A percentile compares a stretch with the other conserved stretches of the same genome.
phyloP scores from a whole-genome alignment of 2,888 invertebrate species.

The Dryomyza anilis region DNA sequence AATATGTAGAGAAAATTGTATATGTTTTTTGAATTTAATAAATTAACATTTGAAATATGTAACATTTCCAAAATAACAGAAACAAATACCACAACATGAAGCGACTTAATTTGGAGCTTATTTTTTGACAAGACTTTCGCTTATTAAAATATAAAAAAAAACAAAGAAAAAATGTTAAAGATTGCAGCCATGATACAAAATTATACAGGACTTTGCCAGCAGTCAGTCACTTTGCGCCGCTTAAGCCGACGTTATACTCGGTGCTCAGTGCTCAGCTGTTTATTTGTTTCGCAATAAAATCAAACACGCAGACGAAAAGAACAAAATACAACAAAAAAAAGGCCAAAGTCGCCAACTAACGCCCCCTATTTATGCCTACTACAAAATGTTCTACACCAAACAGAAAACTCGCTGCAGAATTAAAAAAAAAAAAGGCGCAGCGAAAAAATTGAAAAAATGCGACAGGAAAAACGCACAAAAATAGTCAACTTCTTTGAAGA shows the following conservation, averaged over 20 bases:
- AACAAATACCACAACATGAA: too few relatives aligned
- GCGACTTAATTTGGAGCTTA: too few relatives aligned
- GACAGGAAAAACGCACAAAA: neutral
- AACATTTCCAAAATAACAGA: too few relatives aligned
- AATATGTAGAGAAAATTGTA: too few relatives aligned
- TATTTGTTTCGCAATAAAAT: conserved; percentile 26
- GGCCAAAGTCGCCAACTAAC: neutral
- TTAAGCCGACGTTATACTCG: neutral
- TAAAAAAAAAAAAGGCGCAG: neutral
- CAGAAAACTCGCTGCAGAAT: too few relatives aligned
- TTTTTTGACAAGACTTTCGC: too few relatives aligned
- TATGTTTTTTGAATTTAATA: too few relatives aligned
- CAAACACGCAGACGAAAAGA: conserved; percentile 10
- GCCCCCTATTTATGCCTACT: neutral
- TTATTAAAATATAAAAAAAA: too few relatives aligned
- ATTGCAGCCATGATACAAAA: too few relatives aligned
- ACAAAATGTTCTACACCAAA: neutral
- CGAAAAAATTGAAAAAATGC: neutral
- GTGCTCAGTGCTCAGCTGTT: conserved; percentile 19
- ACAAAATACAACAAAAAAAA: neutral
- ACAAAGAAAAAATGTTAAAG: too few relatives aligned
- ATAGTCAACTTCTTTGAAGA: neutral
- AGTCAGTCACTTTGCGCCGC: neutral
- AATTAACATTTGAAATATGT: too few relatives aligned
- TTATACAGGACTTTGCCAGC: too few relatives aligned